Conservation (phyloP, 2,113 vertebrate species). For the Prietella phreatophila region DNA sequence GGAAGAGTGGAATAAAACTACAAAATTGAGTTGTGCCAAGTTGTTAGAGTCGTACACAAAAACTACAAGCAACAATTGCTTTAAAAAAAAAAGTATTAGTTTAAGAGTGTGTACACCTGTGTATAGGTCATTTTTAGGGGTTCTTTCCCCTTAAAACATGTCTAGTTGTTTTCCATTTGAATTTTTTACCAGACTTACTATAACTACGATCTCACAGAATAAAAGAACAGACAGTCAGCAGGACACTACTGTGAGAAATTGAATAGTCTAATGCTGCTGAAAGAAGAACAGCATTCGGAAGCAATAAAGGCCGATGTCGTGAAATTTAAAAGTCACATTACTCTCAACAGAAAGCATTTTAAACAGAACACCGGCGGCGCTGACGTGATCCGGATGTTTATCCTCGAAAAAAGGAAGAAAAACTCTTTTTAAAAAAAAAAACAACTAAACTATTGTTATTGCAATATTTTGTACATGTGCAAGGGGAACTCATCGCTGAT, state of each 20-base stretch:
- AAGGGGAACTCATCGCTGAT: background rate
- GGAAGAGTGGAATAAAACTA: background rate
- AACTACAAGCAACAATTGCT: no score
- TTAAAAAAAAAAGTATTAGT: no score
- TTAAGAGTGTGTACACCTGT: no score
- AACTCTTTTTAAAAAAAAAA: background rate
- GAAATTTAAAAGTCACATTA: background rate
- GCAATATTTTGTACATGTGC: background rate
- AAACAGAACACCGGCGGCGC: background rate
- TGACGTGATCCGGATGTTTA: background rate
- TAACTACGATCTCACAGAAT: background rate
- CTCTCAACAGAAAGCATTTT: background rate
- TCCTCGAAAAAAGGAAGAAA: background rate
- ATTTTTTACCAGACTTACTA: background rate
- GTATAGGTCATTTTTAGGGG: no score
- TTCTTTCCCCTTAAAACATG: no score
- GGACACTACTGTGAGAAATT: background rate
- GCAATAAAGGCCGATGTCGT: background rate
- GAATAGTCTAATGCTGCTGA: background rate
- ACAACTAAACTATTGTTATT: background rate
- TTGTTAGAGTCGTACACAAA: no score
- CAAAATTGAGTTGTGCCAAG: no score
- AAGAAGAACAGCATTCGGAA: background rate
- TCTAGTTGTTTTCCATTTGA: no score
- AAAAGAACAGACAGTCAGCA: background rate